Evolutionary conservation across 2,113 vertebrate species (phyloP).

Genomic region (Corythaixoides concolor): DNA sequence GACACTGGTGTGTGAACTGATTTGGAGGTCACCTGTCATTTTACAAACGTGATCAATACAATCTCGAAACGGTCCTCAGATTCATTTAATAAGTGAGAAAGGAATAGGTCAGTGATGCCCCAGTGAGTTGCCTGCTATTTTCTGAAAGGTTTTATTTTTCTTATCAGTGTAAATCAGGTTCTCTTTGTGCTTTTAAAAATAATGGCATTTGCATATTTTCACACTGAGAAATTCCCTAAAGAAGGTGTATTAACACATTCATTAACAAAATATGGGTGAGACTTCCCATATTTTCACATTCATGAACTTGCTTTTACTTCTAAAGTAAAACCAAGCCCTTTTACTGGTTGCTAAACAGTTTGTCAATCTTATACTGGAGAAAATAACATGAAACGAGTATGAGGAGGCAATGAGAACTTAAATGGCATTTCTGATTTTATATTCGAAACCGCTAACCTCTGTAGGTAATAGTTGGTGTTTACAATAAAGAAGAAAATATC

Average conservation of each 20-base stretch:
- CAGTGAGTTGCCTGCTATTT: slow-evolving; percentile 51
- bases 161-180: not conserved
- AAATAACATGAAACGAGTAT: not conserved
- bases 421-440: not conserved
- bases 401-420: not conserved
- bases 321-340: not conserved
- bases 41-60: slow-evolving; percentile 66
- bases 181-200: not conserved
- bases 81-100: slow-evolving; percentile 64
- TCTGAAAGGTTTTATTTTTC: not conserved
- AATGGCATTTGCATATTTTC: slow-evolving; percentile 7
- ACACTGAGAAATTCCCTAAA: not conserved
- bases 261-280: not conserved
- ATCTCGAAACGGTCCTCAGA: slow-evolving; percentile 50
- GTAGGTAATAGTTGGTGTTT: not conserved
- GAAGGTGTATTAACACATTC: not conserved
- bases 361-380: not conserved
- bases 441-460: not conserved
- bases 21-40: slow-evolving; percentile 72
- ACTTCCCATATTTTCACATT: not conserved
- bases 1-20: slow-evolving; percentile 59
- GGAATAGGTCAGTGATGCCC: slow-evolving; percentile 49
- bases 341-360: not conserved
- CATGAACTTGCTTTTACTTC: not conserved
- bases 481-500: not conserved